A percentile compares a stretch with the other conserved stretches of the same genome.
phyloP scores from a whole-genome alignment of 2,797 vertebrate genomes.

The Manis javanica region DNA sequence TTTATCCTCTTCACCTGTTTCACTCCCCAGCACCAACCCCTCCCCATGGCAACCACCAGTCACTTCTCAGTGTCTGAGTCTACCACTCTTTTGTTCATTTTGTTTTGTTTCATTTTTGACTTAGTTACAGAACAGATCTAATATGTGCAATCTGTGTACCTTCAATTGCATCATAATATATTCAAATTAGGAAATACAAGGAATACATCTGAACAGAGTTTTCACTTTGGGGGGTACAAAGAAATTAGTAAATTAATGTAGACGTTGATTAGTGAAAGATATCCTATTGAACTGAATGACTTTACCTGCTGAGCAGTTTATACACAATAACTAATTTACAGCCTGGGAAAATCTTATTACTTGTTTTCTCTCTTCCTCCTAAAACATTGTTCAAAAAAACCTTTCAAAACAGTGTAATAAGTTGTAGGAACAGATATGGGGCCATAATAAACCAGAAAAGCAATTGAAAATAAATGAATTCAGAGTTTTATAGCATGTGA shows the following conservation, averaged over 20 bases:
- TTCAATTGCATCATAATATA: slow-evolving; percentile 67
- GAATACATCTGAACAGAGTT: slow-evolving; percentile 56
- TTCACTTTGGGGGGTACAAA: slow-evolving; percentile 59
- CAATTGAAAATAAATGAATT: background rate
- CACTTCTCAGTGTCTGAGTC: too few relatives aligned
- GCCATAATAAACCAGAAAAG: background rate
- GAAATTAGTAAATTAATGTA: slow-evolving; percentile 74
- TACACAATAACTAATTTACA: slow-evolving; percentile 67
- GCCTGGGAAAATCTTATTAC: slow-evolving; percentile 37
- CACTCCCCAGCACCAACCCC: too few relatives aligned
- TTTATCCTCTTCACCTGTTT: too few relatives aligned
- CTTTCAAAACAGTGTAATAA: slow-evolving; percentile 42
- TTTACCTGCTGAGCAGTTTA: slow-evolving; percentile 64
- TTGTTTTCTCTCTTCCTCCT: slow-evolving; percentile 48
- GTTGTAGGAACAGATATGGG: slow-evolving; percentile 2
- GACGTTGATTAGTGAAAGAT: slow-evolving; percentile 73
- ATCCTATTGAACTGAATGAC: slow-evolving; percentile 56
- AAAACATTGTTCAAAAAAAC: slow-evolving; percentile 25
- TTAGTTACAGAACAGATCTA: slow-evolving; percentile 51
- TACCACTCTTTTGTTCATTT: too few relatives aligned
- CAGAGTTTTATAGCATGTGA: background rate
- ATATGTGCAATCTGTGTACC: slow-evolving; percentile 40
- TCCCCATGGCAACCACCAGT: too few relatives aligned
- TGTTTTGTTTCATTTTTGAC: slow-evolving; percentile 56
- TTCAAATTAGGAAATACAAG: slow-evolving; percentile 73